Base-by-base conservation (phyloP, 2,797 vertebrate genomes). In the Acropternis orthonyx region DNA sequence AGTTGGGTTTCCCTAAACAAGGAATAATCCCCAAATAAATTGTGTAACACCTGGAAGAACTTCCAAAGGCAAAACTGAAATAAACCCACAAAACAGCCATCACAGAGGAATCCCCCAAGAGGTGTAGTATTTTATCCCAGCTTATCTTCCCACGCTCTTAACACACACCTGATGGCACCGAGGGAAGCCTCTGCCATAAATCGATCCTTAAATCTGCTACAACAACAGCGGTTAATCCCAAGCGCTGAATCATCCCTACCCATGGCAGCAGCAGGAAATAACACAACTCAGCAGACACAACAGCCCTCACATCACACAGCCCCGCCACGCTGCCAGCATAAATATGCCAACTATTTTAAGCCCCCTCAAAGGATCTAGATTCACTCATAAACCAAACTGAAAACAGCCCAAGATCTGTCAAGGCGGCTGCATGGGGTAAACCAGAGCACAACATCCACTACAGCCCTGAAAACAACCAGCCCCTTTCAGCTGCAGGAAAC, bases 271-370 rank as follows among this genome's bases (percentile, higher is more conserved):
- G 56, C 0, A 1, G 86, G 87, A 61, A 95, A 92, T 39, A 89
- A 78, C 87, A 89, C 92, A 59, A 44, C 14, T 0, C 48, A 82
- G 85, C 89, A 89, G 89, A 89, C 73, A 86, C 79, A 79, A 89
- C 79, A 95, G 94, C 80, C 83, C 61, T 88, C 84, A 48, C 76
- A 59, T 48, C 63, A 14, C 83, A 73, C 76, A 69, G 46, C 73
- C 92, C 73, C 2, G 6, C 59, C 1, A 0, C 30, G 6, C 89
- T 73, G 92, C 88, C 92, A 87, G 86, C 82, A 68, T 65, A 92
- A 96, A 93, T 95, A 93, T 91, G 95, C 85, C 95, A 96, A 86
- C 66, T 90, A 94, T 92, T 94, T 96, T 93, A 94, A 96, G 79
- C 88, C 93, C 88, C 89, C 71, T 93, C 88, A 91, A 51, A 95